Base-by-base conservation (phyloP, 2,113 vertebrate species). In the Tapirus terrestris region DNA sequence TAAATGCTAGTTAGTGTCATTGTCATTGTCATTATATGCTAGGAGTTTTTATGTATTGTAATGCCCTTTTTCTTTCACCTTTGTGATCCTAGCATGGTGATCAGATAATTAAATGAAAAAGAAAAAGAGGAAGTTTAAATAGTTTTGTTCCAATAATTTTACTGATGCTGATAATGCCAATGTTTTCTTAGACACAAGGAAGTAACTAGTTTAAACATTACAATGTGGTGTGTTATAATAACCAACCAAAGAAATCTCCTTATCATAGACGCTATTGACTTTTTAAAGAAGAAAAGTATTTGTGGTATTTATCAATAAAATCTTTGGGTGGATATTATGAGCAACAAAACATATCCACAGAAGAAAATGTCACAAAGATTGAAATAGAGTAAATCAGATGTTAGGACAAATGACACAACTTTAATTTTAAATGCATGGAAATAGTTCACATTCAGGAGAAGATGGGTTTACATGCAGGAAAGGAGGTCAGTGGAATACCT, bases 181-280 rank as follows among this genome's bases (percentile, higher is more conserved):
- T 65, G 45, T 63, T 85, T 93, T 81, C 58, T 94, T 65, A 85
- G 77, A 89, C 20, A 72, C 27, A 51, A 68, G 51, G 58, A 97
- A 83, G 68, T 82, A 85, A 33, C 17, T 73, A 5, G 56, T 17
- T 79, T 91, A 51, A 88, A 60, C 48, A 58, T 73, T 70, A 48
- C 21, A 65, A 16, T n/a, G 68, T 14, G 56, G 48, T 14, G 5
- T 72, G n/a, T 58, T 61, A 43, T 23, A 85, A 85, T 68, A 94
- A 90, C 6, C 20, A 89, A 65, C 18, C 39, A 84, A 61, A 65
- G 13, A 43, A 80, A 61, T 81, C 11, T 5, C 17, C 48, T 94
- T 61, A 82, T 90, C 56, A 31, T 14, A n/a, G 70, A 29, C 16
- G 18, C n/a, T 79, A 18, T 39, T 88, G 75, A 60, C 65, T 76